Percentiles rank a stretch among this genome's conserved stretches.
phyloP scores from a whole-genome alignment of 2,797 vertebrate species.

The Rhinella marina region DNA sequence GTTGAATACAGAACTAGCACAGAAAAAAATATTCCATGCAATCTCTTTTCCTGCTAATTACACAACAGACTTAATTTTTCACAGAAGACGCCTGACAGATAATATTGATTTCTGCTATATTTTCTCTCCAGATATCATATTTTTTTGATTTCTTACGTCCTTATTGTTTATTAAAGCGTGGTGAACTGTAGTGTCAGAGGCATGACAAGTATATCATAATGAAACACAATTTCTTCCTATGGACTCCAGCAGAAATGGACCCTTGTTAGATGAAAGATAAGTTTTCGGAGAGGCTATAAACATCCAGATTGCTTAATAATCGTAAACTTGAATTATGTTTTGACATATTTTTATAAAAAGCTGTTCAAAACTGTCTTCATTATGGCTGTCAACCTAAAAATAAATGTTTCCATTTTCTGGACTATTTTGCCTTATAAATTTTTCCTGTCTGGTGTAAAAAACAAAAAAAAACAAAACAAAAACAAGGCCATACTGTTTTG shows the following conservation, averaged over 20 bases:
- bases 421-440: not conserved
- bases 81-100: not conserved
- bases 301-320: not conserved
- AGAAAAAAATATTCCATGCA: constrained; percentile 20
- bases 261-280: constrained; percentile 11
- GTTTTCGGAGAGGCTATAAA: not conserved
- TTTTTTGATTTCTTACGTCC: constrained; percentile 28
- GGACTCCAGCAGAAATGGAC: constrained; percentile 1
- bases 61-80: constrained; percentile 4
- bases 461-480: too few species aligned
- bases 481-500: too few species aligned
- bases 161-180: constrained; percentile 6
- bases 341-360: not conserved
- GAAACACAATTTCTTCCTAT: not conserved
- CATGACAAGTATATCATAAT: constrained; percentile 25
- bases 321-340: not conserved
- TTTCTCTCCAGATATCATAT: constrained; percentile 8
- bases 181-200: not conserved
- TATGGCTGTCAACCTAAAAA: not conserved
- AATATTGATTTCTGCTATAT: constrained; percentile 39
- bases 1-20: constrained; percentile 1
- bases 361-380: not conserved
- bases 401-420: not conserved
- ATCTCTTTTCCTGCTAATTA: constrained; percentile 20
- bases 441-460: not conserved